A percentile compares a stretch with the other conserved stretches of the same genome.
These are phyloP conservation scores for Oryzias javanicus DNA, from an alignment of 2,113 vertebrate species.

Conservation along the genomic window DNA sequence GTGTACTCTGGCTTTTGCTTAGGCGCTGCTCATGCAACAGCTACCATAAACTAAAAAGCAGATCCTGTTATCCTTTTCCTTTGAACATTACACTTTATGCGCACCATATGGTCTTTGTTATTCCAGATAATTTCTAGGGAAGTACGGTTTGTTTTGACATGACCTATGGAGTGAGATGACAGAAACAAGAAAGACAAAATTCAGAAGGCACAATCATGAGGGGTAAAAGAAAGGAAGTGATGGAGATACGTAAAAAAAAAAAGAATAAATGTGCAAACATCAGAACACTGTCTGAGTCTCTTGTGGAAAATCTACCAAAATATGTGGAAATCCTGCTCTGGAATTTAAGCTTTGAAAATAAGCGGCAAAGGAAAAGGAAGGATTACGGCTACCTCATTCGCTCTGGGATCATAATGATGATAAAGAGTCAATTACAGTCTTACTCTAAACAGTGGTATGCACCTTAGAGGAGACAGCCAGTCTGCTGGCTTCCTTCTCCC, in stretches of 20 bases:
- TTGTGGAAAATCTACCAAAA: constrained; percentile 60
- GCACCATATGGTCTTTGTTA: constrained; percentile 74
- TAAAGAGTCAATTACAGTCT: constrained; percentile 73
- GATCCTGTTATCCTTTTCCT: constrained; percentile 54
- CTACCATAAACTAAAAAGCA: constrained; percentile 49
- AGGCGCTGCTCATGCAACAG: constrained; percentile 58
- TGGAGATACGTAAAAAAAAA: background rate
- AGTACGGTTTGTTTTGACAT: constrained; percentile 41
- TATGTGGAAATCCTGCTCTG: constrained; percentile 68
- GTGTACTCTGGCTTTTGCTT: constrained; percentile 65
- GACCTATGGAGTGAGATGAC: constrained; percentile 28
- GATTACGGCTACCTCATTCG: constrained; percentile 58
- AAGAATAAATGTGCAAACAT: constrained; percentile 21
- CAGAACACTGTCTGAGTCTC: constrained; percentile 33
- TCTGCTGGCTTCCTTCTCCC: constrained; percentile 54
- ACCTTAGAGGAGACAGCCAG: constrained; percentile 66
- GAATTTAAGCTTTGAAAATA: constrained; percentile 71
- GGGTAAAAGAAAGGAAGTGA: background rate
- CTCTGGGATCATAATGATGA: constrained; percentile 71
- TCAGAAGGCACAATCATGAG: constrained; percentile 5
- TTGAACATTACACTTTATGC: constrained; percentile 58
- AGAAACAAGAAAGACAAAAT: constrained; percentile 7
- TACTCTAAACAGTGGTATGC: constrained; percentile 67
- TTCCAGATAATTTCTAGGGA: constrained; percentile 57
- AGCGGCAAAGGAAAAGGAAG: constrained; percentile 42